phyloP scores from a whole-genome alignment of 2,113 vertebrate genomes.

The Tricholaema leucomelas region DNA sequence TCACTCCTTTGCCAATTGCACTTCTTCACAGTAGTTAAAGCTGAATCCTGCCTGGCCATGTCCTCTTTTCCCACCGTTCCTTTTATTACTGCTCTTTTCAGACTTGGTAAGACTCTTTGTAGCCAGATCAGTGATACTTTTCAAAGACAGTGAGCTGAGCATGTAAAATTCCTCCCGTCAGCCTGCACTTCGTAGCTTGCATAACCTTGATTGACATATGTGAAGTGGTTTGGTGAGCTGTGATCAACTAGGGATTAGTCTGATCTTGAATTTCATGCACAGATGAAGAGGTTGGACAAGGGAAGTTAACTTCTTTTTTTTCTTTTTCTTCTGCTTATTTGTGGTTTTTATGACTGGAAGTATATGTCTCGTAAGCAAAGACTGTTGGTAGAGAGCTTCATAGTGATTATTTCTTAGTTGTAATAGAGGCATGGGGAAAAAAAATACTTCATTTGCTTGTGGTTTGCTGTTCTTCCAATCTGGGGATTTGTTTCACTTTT shows the following conservation, averaged over 20 bases:
- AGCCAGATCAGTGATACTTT: neutral
- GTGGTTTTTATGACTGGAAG: neutral
- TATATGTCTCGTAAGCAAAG: neutral
- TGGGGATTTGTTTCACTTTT: neutral
- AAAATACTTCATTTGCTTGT: neutral
- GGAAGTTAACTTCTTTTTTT: neutral
- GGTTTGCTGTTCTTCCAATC: neutral
- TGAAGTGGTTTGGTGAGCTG: constrained; percentile 29
- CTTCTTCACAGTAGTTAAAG: neutral
- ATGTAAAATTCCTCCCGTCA: neutral
- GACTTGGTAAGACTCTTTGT: neutral
- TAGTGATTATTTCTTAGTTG: neutral
- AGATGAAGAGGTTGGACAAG: neutral
- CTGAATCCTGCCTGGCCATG: neutral
- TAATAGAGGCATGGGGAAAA: neutral
- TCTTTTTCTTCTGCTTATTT: neutral
- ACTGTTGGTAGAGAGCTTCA: neutral
- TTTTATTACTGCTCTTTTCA: neutral
- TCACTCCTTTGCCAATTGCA: neutral
- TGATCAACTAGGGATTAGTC: constrained; percentile 27
- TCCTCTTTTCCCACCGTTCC: neutral
- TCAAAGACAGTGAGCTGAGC: neutral
- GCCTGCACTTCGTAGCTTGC: neutral
- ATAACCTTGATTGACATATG: constrained; percentile 29
- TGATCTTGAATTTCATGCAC: constrained; percentile 22